phyloP scores from a whole-genome alignment of 1,140 invertebrate species.

The Myzus persicae region DNA sequence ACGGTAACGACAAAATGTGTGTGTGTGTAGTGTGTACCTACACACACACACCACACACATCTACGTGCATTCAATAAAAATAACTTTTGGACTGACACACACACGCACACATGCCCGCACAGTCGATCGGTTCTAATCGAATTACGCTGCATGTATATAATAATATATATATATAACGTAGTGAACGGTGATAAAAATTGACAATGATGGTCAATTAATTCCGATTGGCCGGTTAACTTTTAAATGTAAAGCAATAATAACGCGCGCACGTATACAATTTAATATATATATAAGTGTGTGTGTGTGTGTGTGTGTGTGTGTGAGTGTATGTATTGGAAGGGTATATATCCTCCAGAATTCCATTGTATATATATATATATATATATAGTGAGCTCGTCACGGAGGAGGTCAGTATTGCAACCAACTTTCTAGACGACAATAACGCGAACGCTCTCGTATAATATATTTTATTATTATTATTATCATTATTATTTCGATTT shows the following conservation, averaged over 20 bases:
- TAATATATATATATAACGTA: background rate
- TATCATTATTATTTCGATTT: conserved; percentile 36
- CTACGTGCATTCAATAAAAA: conserved; percentile 20
- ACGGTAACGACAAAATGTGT: conserved; percentile 5
- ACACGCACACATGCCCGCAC: background rate
- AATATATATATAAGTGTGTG: background rate
- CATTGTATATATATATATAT: background rate
- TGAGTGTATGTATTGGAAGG: background rate
- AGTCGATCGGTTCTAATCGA: conserved; percentile 38
- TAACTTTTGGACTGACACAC: conserved; percentile 34
- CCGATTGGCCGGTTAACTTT: conserved; percentile 39
- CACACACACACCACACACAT: background rate
- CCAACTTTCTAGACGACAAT: conserved; percentile 49
- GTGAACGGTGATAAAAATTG: conserved; percentile 37
- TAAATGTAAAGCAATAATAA: conserved; percentile 42
- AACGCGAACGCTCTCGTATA: background rate
- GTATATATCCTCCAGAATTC: background rate
- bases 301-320: too few species aligned
- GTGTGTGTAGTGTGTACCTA: background rate
- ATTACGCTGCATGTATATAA: conserved; percentile 16
- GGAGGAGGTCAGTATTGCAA: background rate
- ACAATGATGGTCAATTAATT: conserved; percentile 42
- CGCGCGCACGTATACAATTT: background rate
- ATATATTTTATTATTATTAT: conserved; percentile 23
- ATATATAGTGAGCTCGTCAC: conserved; percentile 17